Percentiles rank a stretch among this genome's conserved stretches.
Evolutionary conservation across 2,113 vertebrate species (phyloP).

Genomic region (Ameiurus melas): DNA sequence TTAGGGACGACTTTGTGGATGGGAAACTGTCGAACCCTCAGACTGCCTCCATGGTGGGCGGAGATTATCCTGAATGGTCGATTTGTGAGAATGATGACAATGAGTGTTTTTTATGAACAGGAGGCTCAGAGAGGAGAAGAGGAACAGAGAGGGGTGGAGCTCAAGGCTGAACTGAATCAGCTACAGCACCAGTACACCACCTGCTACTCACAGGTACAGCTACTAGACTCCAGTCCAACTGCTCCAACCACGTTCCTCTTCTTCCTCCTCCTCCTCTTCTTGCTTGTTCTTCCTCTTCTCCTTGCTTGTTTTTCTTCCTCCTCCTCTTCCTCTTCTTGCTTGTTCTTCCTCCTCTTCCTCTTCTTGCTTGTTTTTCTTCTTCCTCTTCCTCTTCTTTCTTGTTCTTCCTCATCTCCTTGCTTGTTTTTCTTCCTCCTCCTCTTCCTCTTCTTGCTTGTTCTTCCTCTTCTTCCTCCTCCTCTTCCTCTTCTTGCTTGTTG

Average conservation of each 20-base stretch:
- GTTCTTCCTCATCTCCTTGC: too few relatives aligned
- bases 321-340: too few relatives aligned
- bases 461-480: too few relatives aligned
- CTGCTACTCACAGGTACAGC: slow-evolving; percentile 57
- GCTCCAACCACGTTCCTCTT: not conserved
- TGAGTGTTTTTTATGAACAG: not conserved
- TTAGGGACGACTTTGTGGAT: not conserved
- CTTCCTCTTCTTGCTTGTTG: too few relatives aligned
- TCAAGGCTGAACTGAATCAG: slow-evolving; percentile 47
- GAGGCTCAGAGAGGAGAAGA: slow-evolving; percentile 16
- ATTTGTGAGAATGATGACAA: too few relatives aligned
- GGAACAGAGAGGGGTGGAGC: slow-evolving; percentile 35
- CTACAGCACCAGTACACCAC: slow-evolving; percentile 52
- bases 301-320: too few relatives aligned
- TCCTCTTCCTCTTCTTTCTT: too few relatives aligned
- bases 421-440: not conserved
- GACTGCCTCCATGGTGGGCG: not conserved
- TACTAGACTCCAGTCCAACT: not conserved
- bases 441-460: too few relatives aligned
- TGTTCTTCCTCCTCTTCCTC: too few relatives aligned
- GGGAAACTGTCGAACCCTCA: not conserved
- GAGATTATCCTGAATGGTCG: not conserved
- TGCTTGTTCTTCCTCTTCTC: not conserved
- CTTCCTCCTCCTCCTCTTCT: not conserved
- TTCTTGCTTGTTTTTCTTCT: too few relatives aligned